phyloP scores from a whole-genome alignment of 2,113 vertebrate species.

The Bos indicus region DNA sequence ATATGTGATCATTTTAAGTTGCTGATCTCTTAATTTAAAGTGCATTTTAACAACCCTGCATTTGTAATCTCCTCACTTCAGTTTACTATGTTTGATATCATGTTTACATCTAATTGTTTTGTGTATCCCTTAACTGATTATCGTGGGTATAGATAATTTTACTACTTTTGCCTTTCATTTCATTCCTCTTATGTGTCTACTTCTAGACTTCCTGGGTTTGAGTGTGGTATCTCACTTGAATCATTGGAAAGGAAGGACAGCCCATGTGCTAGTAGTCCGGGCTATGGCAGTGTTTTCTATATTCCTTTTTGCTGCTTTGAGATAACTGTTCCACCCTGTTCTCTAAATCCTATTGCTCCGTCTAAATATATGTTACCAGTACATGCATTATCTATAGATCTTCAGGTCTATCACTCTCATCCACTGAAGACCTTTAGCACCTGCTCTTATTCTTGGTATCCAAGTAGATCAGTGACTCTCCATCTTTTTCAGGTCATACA shows the following conservation, averaged over 20 bases:
- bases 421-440: neutral
- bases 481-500: neutral
- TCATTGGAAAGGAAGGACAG: neutral
- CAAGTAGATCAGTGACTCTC: neutral
- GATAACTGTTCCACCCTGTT: neutral
- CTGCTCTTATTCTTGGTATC: neutral
- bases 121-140: neutral
- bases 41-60: neutral
- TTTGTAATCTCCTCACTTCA: neutral
- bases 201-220: neutral
- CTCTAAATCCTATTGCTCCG: neutral
- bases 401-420: neutral
- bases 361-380: neutral
- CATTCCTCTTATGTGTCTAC: neutral
- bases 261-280: neutral
- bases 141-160: neutral
- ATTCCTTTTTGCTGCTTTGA: neutral
- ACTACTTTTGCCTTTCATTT: neutral
- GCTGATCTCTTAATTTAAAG: neutral
- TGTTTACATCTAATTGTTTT: neutral
- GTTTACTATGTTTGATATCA: neutral
- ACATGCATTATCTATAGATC: neutral
- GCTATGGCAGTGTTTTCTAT: too few relatives aligned
- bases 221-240: neutral
- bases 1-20: neutral